Evolutionary conservation across 2,797 vertebrate species (phyloP), one percentile per base, ranked within the genome.

Genomic region (Periophthalmus magnuspinnatus): DNA sequence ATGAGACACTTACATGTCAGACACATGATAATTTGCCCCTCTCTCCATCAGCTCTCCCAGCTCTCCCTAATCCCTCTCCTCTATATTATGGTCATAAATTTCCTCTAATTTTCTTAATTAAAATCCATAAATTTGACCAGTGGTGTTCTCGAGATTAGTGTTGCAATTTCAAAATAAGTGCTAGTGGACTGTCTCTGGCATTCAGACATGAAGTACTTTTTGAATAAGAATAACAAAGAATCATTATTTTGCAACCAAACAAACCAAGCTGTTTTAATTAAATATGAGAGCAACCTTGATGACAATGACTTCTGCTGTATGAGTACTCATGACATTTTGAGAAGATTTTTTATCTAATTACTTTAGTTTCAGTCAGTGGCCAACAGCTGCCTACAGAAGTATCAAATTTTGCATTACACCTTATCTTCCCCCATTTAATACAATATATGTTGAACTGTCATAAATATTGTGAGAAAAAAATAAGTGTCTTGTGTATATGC

Each of bases 1-100:
- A 74, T 65, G 71, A 88, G 77, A 71, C 68, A 69, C 65, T 78
- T 69, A 89, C 84, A 87, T 86, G 87, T 88, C 84, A 85, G 81
- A 86, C 70, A 86, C 71, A 83, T 79, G 81, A 88, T 89, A 84
- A 83, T 83, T 72, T 83, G 74, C 74, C 72, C 79, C 75, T 73
- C 41, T 45, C 13, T 45, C 41, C 4, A 1, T 76, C 60, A 76
- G 70, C 54, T 56, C 57, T 70, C 66, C 62, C 60, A 63, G 72
- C 65, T 82, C 75, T 71, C 69, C 72, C 41, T 45, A 41, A 45
- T 45, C 41, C 41, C 14, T 14, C 41, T 45, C 41, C 5, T 45
- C 41, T 45, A 45, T 45, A 45, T 45, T 45, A 13, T 13, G 14
- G 11, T 45, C 41, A 45, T 41, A 45, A 13, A 14, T 79, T 80